Evolutionary conservation across 23 tunicate genomes (phyloP), one percentile per base, ranked within the genome.

Genomic region (Ascidia mentula): DNA sequence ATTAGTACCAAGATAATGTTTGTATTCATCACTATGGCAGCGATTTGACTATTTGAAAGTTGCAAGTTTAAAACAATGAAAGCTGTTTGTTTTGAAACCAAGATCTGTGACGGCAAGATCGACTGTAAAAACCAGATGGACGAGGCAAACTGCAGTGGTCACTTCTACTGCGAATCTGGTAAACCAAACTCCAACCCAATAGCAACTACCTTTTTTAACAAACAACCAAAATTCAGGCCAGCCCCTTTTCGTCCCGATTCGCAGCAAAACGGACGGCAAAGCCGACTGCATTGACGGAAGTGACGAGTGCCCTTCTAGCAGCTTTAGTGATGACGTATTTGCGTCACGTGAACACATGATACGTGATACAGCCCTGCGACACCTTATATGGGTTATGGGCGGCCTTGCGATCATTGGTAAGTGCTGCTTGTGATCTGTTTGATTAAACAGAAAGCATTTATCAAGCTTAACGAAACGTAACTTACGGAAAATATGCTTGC

Each of bases 271-370:
- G 37, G 88, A 84, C 37, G 88, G 88, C 37, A 84, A 77, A 53
- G 73, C 40, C 1, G 88, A 84, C 59, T 84, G 88, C 69, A 32
- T 69, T 32, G 88, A 84, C 39, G 42, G 72, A 5, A 77, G 83
- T 34, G 88, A 84, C 82, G 88, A 84, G 36, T 82, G 87, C 37
- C 87, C 87, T 12, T 31, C 75, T 46, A 38, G 28, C 32, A 80
- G 75, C 37, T 80, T 80, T 36, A 38, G 39, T 8, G 59, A 37
- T n/a, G 39, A 38, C 61, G 61, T 69, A 36, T 80, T 80, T 3
- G 75, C 84, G 35, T 80, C 84, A n/a, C 46, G 84, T 1, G 84
- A 80, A 33, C 46, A 65, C 75, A 80, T 80, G 84, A 69, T 80
- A 1, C 60, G 75, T 22, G 35, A 38, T 33, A 31, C 75, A 33